Base-by-base conservation (phyloP, 2,888 invertebrate species). In the Nemapogon koenigi region DNA sequence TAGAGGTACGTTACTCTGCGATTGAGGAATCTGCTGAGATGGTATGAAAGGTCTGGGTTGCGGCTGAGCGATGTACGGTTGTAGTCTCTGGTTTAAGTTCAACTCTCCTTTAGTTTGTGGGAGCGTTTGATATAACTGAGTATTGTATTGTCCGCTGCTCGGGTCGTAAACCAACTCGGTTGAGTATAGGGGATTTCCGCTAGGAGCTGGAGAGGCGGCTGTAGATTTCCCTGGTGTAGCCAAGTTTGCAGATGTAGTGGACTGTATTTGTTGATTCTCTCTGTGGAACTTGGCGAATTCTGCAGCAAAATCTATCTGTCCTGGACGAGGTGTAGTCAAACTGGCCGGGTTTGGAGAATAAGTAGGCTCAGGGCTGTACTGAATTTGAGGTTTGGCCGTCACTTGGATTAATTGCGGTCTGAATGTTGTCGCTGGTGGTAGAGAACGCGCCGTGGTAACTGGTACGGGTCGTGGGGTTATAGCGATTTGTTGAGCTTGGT, bases 91-190 rank as follows among this genome's bases (percentile, higher is more conserved):
- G 64, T 85, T 88, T 46, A 90, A 61, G 48, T 84, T 84, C 52
- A 89, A 79, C 50, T 89, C 88, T 44, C 87, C 88, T 45, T 84
- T 82, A 30, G 85, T 85, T 63, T 88, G 88, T 16, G 90, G 90
- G 37, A 90, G 67, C 13, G 85, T 81, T 62, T 91, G 91, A 73
- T 85, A 90, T 28, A 90, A 71, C 49, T 90, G 88, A 17, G 88
- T 89, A 55, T 90, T 87, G 78, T 91, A 91, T 52, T 87, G 86
- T 35, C 90, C 90, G 48, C 87, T 86, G 19, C 83, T 61, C 14
- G 90, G 90, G 62, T 91, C 90, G 61, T 83, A 91, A 0, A 90
- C 83, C 18, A 91, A 70, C 55, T 90, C 89, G 15, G 90, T 89
- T 35, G 89, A 88, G 64, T 90, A 91, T 39, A 90, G 81, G 41